Conservation (phyloP, 2,888 invertebrate genomes). For the Caenorhabditis drosophilae region DNA sequence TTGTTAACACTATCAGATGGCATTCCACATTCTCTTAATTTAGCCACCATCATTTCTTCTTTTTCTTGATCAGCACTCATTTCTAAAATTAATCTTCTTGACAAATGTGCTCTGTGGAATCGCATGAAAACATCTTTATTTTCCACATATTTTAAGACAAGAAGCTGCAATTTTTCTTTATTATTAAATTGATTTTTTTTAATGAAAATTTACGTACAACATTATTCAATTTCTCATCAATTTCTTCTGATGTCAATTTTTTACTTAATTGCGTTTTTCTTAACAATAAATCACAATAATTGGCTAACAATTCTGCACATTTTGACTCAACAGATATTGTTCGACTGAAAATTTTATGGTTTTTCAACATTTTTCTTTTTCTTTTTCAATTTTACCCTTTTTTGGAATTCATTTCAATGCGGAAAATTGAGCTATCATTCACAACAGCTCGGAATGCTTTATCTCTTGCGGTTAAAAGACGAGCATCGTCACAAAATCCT, state of each 20-base stretch:
- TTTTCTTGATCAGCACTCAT: slow-evolving; percentile 98
- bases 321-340: slow-evolving; percentile 80
- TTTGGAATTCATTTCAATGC: slow-evolving; percentile 73
- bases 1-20: slow-evolving; percentile 99
- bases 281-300: slow-evolving; percentile 98
- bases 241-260: slow-evolving; percentile 92
- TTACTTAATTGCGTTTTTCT: slow-evolving; percentile 94
- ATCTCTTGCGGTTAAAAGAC: slow-evolving; percentile 85
- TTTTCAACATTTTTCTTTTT: background rate
- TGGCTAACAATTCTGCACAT: slow-evolving; percentile 96
- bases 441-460: slow-evolving; percentile 78
- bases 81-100: slow-evolving; percentile 91
- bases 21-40: slow-evolving; percentile 93
- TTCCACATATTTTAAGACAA: slow-evolving; percentile 97
- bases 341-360: slow-evolving; percentile 22
- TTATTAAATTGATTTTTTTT: background rate
- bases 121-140: slow-evolving; percentile 99
- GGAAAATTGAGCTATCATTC: slow-evolving; percentile 90
- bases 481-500: slow-evolving; percentile 93
- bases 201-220: too few species aligned
- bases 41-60: slow-evolving; percentile 98
- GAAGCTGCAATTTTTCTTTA: slow-evolving; percentile 72
- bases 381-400: slow-evolving; percentile 21
- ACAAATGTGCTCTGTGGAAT: slow-evolving; percentile 96
- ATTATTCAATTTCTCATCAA: slow-evolving; percentile 88